phyloP scores from a whole-genome alignment of 1,140 invertebrate species.

The Eupristina koningsbergeri region DNA sequence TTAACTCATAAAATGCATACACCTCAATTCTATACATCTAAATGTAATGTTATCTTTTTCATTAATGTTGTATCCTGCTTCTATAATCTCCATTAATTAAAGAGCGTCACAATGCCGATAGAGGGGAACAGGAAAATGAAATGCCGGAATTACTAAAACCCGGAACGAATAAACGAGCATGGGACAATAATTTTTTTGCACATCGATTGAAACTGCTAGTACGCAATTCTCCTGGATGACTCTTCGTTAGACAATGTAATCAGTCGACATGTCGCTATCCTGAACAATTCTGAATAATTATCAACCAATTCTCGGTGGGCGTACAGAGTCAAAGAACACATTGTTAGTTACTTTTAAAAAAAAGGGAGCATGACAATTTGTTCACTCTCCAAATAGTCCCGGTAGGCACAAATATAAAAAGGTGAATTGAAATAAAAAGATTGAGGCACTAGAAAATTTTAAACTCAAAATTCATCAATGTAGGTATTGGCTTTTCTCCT shows the following conservation, averaged over 20 bases:
- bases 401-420: no score
- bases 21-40: neutral
- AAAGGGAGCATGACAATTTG: conserved; percentile 47
- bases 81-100: neutral
- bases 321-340: conserved; percentile 41
- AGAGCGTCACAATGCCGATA: neutral
- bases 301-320: conserved; percentile 54
- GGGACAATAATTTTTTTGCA: conserved; percentile 36
- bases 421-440: no score
- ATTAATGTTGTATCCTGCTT: neutral
- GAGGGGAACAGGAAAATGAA: neutral
- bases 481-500: no score
- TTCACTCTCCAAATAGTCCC: neutral
- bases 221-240: neutral
- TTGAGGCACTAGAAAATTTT: no score
- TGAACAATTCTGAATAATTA: conserved; percentile 68
- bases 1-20: no score
- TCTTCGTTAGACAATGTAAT: conserved; percentile 58
- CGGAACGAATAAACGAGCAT: neutral
- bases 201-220: neutral
- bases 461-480: neutral
- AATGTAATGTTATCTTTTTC: neutral
- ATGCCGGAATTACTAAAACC: no score
- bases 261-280: conserved; percentile 64
- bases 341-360: conserved; percentile 25